These are phyloP conservation scores for Eufriesea mexicana DNA, from an alignment of 1,140 invertebrate genomes.

Conservation along the genomic window DNA sequence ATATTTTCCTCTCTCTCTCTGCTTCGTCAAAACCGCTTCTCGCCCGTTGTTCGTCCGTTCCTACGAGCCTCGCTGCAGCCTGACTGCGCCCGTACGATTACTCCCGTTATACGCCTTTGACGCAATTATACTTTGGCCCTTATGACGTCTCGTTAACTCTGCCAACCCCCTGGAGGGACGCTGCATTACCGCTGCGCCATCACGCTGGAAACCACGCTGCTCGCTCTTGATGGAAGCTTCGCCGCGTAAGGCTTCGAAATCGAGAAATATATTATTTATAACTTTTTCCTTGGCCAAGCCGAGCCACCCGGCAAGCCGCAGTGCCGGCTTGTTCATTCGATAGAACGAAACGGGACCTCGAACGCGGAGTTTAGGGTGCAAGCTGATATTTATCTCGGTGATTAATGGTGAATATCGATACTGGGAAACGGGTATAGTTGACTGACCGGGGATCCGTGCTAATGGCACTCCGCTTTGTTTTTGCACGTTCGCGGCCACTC, in stretches of 20 bases:
- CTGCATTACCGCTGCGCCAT: conserved; percentile 50
- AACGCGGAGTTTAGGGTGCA: background rate
- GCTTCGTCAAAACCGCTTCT: conserved; percentile 3
- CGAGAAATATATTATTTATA: conserved; percentile 48
- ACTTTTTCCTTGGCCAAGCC: background rate
- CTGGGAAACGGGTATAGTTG: too few relatives aligned
- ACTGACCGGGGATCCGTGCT: background rate
- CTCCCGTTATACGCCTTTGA: conserved; percentile 72
- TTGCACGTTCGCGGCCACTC: background rate
- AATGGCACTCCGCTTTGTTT: background rate
- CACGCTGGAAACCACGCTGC: conserved; percentile 37
- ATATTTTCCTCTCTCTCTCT: conserved; percentile 10
- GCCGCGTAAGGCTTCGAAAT: conserved; percentile 40
- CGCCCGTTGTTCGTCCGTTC: conserved; percentile 32
- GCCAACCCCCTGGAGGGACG: conserved; percentile 47
- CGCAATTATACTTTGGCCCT: conserved; percentile 71
- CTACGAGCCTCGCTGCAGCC: conserved; percentile 44
- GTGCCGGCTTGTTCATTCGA: background rate
- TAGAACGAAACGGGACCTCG: background rate
- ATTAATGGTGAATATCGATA: conserved; percentile 19
- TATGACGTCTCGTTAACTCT: conserved; percentile 72
- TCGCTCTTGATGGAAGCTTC: conserved; percentile 25
- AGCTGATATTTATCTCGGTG: background rate
- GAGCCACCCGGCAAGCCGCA: background rate
- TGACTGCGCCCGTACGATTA: conserved; percentile 66